A percentile compares a stretch with the other conserved stretches of the same genome.
Evolutionary conservation across 2,888 invertebrate genomes (phyloP).

Genomic region (Ochropleura plecta): DNA sequence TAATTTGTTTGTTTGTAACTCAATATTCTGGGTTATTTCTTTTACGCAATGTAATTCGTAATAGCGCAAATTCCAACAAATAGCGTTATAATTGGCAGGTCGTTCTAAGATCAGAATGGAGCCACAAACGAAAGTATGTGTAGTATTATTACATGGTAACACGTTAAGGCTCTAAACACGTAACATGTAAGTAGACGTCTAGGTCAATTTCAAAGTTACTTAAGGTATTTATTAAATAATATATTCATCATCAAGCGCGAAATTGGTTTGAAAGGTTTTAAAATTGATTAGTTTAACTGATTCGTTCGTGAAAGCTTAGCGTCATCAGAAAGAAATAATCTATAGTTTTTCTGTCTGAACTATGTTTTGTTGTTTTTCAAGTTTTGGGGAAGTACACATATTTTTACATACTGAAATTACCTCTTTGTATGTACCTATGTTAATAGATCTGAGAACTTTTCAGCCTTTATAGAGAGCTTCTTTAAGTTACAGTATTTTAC

Average conservation of each 20-base stretch:
- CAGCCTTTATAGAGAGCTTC: not conserved
- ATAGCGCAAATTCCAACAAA: constrained; percentile 74
- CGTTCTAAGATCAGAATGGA: constrained; percentile 67
- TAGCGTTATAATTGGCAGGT: constrained; percentile 79
- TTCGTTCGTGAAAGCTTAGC: not conserved
- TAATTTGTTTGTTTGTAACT: constrained; percentile 29
- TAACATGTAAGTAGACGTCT: constrained; percentile 38
- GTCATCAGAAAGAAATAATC: not conserved
- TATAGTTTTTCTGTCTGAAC: not conserved
- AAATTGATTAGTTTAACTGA: constrained; percentile 30
- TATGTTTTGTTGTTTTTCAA: not conserved
- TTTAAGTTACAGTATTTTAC: not conserved
- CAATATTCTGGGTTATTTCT: constrained; percentile 25
- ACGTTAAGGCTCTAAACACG: constrained; percentile 46
- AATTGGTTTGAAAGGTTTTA: constrained; percentile 16
- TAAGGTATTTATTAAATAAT: constrained; percentile 11
- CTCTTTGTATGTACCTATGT: not conserved
- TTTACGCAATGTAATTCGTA: constrained; percentile 65
- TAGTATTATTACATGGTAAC: constrained; percentile 58
- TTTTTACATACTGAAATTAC: not conserved
- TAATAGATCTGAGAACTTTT: not conserved
- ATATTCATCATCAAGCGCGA: not conserved
- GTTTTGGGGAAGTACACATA: not conserved
- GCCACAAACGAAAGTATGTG: constrained; percentile 65
- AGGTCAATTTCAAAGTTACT: constrained; percentile 53